These are phyloP conservation scores for Seriola rivoliana DNA, from an alignment of 2,113 vertebrate species.

Conservation along the genomic window DNA sequence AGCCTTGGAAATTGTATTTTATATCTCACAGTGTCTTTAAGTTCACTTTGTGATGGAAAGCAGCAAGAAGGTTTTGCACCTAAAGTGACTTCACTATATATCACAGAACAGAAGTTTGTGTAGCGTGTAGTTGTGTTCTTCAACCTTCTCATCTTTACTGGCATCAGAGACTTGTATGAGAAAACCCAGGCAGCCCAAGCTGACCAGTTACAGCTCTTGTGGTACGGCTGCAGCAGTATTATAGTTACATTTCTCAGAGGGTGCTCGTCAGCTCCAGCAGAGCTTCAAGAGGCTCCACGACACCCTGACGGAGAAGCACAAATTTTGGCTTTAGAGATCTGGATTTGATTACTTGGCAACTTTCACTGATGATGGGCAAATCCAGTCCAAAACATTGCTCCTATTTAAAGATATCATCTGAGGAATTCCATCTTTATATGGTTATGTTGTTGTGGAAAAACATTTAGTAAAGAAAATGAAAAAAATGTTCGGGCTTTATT, in stretches of 20 bases:
- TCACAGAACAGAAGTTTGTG: not conserved
- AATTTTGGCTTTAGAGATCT: slow-evolving; percentile 35
- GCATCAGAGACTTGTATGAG: not conserved
- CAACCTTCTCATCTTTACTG: not conserved
- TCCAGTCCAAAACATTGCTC: slow-evolving; percentile 49
- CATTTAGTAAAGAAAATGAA: slow-evolving; percentile 48
- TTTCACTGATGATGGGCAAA: slow-evolving; percentile 61
- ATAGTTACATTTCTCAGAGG: not conserved
- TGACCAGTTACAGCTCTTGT: not conserved
- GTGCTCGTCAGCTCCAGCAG: slow-evolving; percentile 16
- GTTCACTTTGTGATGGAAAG: not conserved
- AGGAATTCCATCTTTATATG: slow-evolving; percentile 75
- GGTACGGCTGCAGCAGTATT: not conserved
- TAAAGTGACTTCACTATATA: not conserved
- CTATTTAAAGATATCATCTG: slow-evolving; percentile 72
- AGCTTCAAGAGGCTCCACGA: slow-evolving; percentile 26
- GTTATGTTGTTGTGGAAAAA: slow-evolving; percentile 72
- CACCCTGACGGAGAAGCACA: slow-evolving; percentile 11
- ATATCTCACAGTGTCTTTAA: not conserved
- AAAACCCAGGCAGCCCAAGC: slow-evolving; percentile 1
- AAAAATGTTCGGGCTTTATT: slow-evolving; percentile 32
- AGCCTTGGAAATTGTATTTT: no score
- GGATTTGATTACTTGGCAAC: slow-evolving; percentile 72
- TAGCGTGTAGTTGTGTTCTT: not conserved
- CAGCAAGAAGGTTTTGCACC: not conserved